Conservation (phyloP, 2,888 invertebrate genomes). For the Druceiella hillmani region DNA sequence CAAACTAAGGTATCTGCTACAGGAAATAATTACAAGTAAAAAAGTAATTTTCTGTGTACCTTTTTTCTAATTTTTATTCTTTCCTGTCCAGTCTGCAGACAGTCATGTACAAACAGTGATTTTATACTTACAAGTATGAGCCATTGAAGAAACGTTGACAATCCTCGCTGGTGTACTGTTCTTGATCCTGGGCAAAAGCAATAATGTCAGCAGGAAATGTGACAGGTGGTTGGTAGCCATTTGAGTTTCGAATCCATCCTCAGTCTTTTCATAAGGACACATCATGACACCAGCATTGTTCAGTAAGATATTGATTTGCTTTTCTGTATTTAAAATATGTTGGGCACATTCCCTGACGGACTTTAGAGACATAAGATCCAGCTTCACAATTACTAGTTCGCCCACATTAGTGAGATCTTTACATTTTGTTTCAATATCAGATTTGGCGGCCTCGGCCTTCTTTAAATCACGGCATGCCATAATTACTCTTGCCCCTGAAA, state of each 20-base stretch:
- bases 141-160: slow-evolving; percentile 47
- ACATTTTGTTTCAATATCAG: slow-evolving; percentile 31
- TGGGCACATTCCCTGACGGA: slow-evolving; percentile 37
- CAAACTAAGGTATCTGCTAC: too few relatives aligned
- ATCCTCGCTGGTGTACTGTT: slow-evolving; percentile 47
- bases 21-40: too few relatives aligned
- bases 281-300: slow-evolving; percentile 58
- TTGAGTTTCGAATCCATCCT: slow-evolving; percentile 54
- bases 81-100: too few relatives aligned
- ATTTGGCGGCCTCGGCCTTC: slow-evolving; percentile 31
- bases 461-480: slow-evolving; percentile 52
- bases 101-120: too few relatives aligned
- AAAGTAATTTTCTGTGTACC: too few relatives aligned
- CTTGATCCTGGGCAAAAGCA: slow-evolving; percentile 47
- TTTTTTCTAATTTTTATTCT: too few relatives aligned
- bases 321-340: slow-evolving; percentile 32
- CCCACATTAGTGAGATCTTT: slow-evolving; percentile 29
- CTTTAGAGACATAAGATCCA: slow-evolving; percentile 35
- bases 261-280: slow-evolving; percentile 47
- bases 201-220: slow-evolving; percentile 49
- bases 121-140: slow-evolving; percentile 34
- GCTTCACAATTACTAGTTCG: slow-evolving; percentile 30
- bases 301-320: slow-evolving; percentile 40
- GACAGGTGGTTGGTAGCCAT: slow-evolving; percentile 55
- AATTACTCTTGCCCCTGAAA: slow-evolving; percentile 47